phyloP scores from a whole-genome alignment of 2,113 vertebrate genomes.

The Mohoua ochrocephala region DNA sequence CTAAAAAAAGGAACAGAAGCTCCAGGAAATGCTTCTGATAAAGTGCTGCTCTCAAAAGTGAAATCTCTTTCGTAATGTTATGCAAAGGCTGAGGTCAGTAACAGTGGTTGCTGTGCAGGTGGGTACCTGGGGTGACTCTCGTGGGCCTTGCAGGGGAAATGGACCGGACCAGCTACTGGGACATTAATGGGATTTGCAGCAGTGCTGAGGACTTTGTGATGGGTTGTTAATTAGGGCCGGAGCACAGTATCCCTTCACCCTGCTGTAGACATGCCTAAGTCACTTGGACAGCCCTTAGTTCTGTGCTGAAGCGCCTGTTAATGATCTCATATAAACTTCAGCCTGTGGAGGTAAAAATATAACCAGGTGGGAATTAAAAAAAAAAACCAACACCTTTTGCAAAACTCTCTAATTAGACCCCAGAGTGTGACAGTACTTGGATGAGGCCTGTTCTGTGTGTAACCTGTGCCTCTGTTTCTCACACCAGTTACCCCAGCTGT shows the following conservation, averaged over 20 bases:
- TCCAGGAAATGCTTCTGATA: slow-evolving; percentile 3
- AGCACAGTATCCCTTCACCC: neutral
- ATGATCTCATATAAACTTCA: neutral
- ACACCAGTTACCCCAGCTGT: neutral
- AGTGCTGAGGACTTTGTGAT: neutral
- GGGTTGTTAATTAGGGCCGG: neutral
- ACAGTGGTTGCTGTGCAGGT: neutral
- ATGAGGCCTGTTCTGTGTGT: neutral
- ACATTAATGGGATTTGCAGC: neutral
- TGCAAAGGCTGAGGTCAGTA: neutral
- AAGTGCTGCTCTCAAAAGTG: neutral
- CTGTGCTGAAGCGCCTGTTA: neutral
- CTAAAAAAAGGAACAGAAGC: neutral
- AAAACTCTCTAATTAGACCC: neutral
- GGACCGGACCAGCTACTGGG: neutral
- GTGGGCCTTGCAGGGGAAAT: accelerated
- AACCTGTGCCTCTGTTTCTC: neutral
- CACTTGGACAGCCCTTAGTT: neutral
- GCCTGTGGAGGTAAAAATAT: neutral
- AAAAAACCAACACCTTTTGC: neutral
- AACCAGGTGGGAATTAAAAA: neutral
- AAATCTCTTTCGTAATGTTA: neutral
- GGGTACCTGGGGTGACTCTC: neutral
- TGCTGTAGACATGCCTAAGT: neutral
- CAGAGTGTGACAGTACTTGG: neutral